Percentiles rank a stretch among this genome's conserved stretches.
These are phyloP conservation scores for Macrobrachium rosenbergii DNA, from an alignment of 1,140 invertebrate genomes.

Conservation along the genomic window DNA sequence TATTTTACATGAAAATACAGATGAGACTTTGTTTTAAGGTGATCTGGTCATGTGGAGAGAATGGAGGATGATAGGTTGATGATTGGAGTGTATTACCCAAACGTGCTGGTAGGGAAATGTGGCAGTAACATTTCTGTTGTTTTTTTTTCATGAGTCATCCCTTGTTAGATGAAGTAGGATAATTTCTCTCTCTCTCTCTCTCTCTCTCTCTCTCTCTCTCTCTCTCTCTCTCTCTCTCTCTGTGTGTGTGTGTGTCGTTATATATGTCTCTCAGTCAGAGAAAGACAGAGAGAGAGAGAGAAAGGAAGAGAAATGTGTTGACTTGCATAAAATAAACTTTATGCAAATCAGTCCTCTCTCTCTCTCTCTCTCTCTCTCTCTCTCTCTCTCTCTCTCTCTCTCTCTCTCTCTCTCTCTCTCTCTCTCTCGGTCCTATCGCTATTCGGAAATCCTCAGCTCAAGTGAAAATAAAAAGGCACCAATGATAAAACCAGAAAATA, in stretches of 20 bases:
- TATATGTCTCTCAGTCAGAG: background rate
- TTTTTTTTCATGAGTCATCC: no score
- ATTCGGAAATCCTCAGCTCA: no score
- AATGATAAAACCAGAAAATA: no score
- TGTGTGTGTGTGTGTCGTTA: no score
- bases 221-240: conserved; percentile 2
- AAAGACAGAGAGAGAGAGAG: background rate
- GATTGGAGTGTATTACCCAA: no score
- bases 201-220: conserved; percentile 28
- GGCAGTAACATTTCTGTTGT: no score
- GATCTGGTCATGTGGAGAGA: no score
- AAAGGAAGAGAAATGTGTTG: background rate
- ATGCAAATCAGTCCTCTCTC: background rate
- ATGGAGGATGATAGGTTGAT: no score
- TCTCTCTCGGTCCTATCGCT: background rate
- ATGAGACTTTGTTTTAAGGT: no score
- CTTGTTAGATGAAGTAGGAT: background rate
- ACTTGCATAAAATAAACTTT: background rate
- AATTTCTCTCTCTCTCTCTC: conserved; percentile 17
- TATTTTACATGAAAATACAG: no score
- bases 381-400: background rate
- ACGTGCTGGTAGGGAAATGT: no score
- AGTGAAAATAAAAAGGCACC: no score
- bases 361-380: background rate
- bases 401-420: background rate